These are phyloP conservation scores for Enteromius argenteus DNA, from an alignment of 2,797 vertebrate species.

Conservation along the genomic window DNA sequence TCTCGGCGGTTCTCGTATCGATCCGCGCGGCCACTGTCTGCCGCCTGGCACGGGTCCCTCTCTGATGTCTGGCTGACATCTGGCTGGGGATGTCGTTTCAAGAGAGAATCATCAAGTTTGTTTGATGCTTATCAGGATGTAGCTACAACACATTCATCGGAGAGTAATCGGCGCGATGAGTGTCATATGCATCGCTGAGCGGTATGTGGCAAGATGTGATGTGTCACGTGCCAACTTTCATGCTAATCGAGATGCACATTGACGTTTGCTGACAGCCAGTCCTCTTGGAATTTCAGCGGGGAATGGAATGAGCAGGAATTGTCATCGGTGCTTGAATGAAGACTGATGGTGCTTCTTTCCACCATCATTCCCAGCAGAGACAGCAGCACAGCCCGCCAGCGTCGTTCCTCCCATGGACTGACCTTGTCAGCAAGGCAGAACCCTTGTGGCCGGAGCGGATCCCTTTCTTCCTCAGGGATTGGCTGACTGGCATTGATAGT, in stretches of 20 bases:
- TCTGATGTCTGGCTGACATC: slow-evolving; percentile 69
- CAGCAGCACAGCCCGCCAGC: slow-evolving; percentile 59
- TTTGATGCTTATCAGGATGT: slow-evolving; percentile 42
- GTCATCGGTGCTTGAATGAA: slow-evolving; percentile 26
- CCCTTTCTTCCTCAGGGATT: slow-evolving; percentile 59
- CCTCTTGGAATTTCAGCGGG: slow-evolving; percentile 33
- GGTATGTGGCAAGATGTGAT: slow-evolving; percentile 8
- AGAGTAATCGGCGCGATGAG: slow-evolving; percentile 10
- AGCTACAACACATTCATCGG: not conserved
- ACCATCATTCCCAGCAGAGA: slow-evolving; percentile 46
- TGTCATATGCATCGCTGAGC: slow-evolving; percentile 29
- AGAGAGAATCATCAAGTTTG: slow-evolving; percentile 41
- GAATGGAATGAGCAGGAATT: slow-evolving; percentile 37
- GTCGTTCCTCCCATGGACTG: slow-evolving; percentile 62
- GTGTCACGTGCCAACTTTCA: slow-evolving; percentile 16
- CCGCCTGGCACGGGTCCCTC: slow-evolving; percentile 67
- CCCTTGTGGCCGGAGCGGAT: slow-evolving; percentile 65
- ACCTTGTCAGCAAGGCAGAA: slow-evolving; percentile 73
- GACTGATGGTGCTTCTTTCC: slow-evolving; percentile 48
- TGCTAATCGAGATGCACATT: slow-evolving; percentile 29
- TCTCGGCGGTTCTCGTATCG: slow-evolving; percentile 74
- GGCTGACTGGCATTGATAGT: slow-evolving; percentile 75
- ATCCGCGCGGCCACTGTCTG: slow-evolving; percentile 72
- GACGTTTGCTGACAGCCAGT: slow-evolving; percentile 13
- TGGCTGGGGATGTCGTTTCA: slow-evolving; percentile 54